phyloP scores from a whole-genome alignment of 2,888 invertebrate genomes.

The Sphaerophoria rueppellii region DNA sequence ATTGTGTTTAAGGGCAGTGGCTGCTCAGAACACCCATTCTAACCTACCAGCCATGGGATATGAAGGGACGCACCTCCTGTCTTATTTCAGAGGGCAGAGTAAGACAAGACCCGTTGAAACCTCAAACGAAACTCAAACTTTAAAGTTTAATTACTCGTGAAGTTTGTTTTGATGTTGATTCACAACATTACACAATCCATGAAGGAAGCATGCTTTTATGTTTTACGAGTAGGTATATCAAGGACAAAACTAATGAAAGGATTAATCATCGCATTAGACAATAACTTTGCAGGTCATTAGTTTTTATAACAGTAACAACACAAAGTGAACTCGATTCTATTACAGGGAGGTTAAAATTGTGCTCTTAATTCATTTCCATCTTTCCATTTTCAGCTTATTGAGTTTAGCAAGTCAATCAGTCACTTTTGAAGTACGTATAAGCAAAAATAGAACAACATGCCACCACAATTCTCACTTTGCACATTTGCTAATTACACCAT shows the following conservation, averaged over 20 bases:
- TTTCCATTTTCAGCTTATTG: not conserved
- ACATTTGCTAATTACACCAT: constrained; percentile 28
- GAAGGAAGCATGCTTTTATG: not conserved
- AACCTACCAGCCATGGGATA: no score
- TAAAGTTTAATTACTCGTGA: not conserved
- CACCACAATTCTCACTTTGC: not conserved
- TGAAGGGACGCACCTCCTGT: no score
- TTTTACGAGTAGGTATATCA: not conserved
- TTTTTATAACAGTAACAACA: not conserved
- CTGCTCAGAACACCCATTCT: no score
- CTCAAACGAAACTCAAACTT: no score
- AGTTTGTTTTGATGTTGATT: not conserved
- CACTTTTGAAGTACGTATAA: not conserved
- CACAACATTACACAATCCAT: not conserved
- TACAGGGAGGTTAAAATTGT: not conserved
- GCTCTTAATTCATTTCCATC: not conserved
- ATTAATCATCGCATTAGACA: constrained; percentile 39
- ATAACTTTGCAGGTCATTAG: constrained; percentile 49
- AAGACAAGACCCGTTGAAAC: no score
- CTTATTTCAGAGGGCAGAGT: no score
- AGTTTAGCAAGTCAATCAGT: constrained; percentile 22
- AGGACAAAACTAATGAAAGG: not conserved
- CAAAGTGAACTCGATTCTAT: not conserved
- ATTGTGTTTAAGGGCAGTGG: no score
- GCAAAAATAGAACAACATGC: not conserved